phyloP scores from a whole-genome alignment of 2,113 vertebrate genomes.

The Odobenus rosmarus region DNA sequence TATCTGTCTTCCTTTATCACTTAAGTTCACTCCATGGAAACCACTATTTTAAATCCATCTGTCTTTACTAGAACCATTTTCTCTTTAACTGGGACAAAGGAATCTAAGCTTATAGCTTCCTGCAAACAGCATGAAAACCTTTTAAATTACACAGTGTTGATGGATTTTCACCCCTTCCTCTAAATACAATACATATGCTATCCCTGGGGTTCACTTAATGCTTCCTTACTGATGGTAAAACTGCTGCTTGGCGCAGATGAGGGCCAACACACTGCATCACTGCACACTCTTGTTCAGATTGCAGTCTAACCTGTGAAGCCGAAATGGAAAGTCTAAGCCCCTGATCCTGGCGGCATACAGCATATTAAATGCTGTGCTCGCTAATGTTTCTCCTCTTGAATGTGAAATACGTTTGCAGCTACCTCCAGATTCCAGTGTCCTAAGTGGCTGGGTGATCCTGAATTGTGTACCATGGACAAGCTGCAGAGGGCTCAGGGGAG shows the following conservation, averaged over 20 bases:
- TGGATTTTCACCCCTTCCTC: constrained; percentile 66
- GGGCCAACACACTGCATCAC: constrained; percentile 37
- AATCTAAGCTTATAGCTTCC: constrained; percentile 58
- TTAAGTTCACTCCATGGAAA: constrained; percentile 47
- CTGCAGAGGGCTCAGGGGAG: background rate
- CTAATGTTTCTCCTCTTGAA: constrained; percentile 53
- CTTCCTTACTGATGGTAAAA: constrained; percentile 60
- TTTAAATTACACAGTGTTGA: constrained; percentile 66
- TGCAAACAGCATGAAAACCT: constrained; percentile 50
- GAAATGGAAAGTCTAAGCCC: constrained; percentile 14
- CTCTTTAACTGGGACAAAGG: constrained; percentile 69
- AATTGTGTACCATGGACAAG: constrained; percentile 26
- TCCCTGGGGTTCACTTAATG: constrained; percentile 67
- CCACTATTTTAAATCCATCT: constrained; percentile 70
- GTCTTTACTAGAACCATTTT: constrained; percentile 66
- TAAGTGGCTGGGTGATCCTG: constrained; percentile 30
- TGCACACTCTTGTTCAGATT: constrained; percentile 40
- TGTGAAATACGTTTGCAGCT: constrained; percentile 41
- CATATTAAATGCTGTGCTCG: constrained; percentile 31
- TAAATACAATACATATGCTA: constrained; percentile 44
- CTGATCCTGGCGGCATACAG: background rate
- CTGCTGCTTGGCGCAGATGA: background rate
- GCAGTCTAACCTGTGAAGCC: constrained; percentile 1
- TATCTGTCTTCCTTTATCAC: constrained; percentile 56
- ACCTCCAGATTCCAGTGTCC: background rate